Conservation (phyloP, 1,140 invertebrate species). For the Macrobrachium rosenbergii region DNA sequence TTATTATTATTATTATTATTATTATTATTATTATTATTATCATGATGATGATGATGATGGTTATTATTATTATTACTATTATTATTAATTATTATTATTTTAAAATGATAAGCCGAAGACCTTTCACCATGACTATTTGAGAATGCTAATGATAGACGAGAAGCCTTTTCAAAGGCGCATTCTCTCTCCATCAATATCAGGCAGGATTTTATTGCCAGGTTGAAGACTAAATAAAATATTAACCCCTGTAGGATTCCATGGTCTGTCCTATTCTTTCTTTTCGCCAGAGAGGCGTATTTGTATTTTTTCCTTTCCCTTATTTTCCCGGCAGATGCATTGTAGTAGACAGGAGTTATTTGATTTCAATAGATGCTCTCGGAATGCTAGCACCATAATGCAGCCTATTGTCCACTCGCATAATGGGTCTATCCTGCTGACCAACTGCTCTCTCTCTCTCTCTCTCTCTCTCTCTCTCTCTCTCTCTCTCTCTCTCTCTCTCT, state of each 20-base stretch:
- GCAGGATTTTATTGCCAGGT: too few species aligned
- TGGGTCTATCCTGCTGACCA: conserved; percentile 24
- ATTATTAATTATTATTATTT: too few species aligned
- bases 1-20: too few species aligned
- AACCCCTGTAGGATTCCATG: conserved; percentile 25
- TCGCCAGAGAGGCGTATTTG: conserved; percentile 12
- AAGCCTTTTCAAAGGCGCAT: too few species aligned
- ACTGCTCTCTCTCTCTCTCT: conserved; percentile 29
- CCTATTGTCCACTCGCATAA: conserved; percentile 43
- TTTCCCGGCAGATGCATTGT: conserved; percentile 24
- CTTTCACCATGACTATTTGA: too few species aligned
- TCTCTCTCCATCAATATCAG: too few species aligned
- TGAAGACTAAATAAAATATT: too few species aligned
- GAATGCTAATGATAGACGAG: too few species aligned
- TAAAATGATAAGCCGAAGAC: too few species aligned
- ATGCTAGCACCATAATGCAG: conserved; percentile 37
- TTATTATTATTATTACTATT: too few species aligned
- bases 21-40: too few species aligned
- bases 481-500: conserved; percentile 18
- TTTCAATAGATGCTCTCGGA: conserved; percentile 45
- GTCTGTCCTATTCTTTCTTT: neutral
- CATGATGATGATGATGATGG: too few species aligned
- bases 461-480: conserved; percentile 20
- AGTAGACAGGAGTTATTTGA: conserved; percentile 38
- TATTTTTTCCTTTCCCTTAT: conserved; percentile 6